Evolutionary conservation across 2,797 vertebrate species (phyloP), one percentile per base, ranked within the genome.

Genomic region (Apogon talboti): DNA sequence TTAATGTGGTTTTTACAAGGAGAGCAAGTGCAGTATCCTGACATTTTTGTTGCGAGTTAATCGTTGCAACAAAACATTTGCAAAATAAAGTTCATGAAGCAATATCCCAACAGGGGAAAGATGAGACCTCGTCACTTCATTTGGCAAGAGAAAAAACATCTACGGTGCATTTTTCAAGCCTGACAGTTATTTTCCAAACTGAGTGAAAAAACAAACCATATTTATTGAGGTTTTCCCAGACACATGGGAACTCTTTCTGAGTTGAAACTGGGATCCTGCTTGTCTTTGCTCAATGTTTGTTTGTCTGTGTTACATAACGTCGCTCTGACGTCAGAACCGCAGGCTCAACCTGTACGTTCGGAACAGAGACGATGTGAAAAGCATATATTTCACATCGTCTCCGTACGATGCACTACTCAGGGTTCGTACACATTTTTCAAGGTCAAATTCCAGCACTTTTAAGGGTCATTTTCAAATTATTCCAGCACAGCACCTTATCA

Each of bases 191-290:
- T 62, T 82, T 81, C 66, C 59, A 66, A 24, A 69, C 21, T 40
- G 21, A 43, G 57, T 63, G 12, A 67, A 55, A 70, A 81, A 70
- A 67, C 15, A 18, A 55, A 52, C 75, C 83, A 79, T 74, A 78
- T 81, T 71, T 81, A 80, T 61, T 76, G 71, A 45, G 33, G 46
- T 70, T 85, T 79, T 76, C 60, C 42, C n/a, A 71, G 64, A 85
- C 68, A 70, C 46, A 62, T 85, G 79, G 79, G 82, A 86, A 84
- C 47, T 44, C 37, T 64, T 51, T 78, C 33, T 57, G 2, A 65
- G 33, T 28, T 28, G 50, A 79, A 48, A 3, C 49, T 52, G 40
- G 44, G 45, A 57, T 63, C 30, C 50, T 41, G 64, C 58, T 80
- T 30, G 54, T 72, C 59, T 40, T 63, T 65, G 52, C 46, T 66